Evolutionary conservation across 2,888 invertebrate species (phyloP), one percentile per base, ranked within the genome.

Genomic region (Lampropteryx suffumata): DNA sequence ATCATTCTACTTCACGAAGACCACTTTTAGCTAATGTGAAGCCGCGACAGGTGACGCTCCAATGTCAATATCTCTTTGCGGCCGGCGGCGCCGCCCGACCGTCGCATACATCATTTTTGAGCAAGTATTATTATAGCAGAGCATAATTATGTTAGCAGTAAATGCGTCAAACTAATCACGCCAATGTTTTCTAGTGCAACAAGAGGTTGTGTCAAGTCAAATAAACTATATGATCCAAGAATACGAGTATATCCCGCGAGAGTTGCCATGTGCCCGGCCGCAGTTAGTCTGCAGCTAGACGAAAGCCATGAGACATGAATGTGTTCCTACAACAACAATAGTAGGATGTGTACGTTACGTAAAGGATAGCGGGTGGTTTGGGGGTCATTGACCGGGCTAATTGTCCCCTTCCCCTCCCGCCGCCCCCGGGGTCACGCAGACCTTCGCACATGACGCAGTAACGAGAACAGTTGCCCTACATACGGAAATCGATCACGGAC

Each of bases 351-450:
- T 44, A 48, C 48, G 53, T 13, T 39, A 62, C 64, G 69, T 64
- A 66, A 44, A 44, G 29, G 47, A 42, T 42, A 37, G 63, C 65
- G 68, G 65, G 71, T 69, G 66, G 62, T 61, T 61, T 52, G 61
- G 61, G 63, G 85, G 84, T 87, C 79, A 75, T 73, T 71, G 87
- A 82, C 84, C 84, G 80, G 74, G 82, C 76, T 87, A 87, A 87
- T 87, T 87, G 81, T 75, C 64, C 69, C 62, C 62, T 60, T 60
- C 48, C 57, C 33, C 51, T 43, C 30, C 50, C 24, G 13, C 48
- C 42, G 51, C 59, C 55, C 50, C 45, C 67, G 66, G 75, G 80
- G 77, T 75, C 79, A 76, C 79, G 76, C 73, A 71, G 82, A 83
- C 83, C 84, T 84, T 83, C 78, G 70, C 75, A 73, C 75, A 72